Base-by-base conservation (phyloP, 2,888 invertebrate species). In the Drosophila yooni region DNA sequence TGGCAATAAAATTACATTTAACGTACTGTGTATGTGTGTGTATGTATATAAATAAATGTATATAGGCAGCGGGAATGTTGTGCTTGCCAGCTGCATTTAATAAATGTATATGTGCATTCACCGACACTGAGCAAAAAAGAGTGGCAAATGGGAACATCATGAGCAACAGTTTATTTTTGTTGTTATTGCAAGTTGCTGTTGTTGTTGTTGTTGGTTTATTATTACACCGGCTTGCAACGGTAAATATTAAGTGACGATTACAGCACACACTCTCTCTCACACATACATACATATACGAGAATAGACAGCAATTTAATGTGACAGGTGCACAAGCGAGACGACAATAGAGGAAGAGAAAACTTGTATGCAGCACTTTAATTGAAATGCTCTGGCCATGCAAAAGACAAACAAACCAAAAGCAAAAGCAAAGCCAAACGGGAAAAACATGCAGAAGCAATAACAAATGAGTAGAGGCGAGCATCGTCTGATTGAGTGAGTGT, bases 331-430 rank as follows among this genome's bases (percentile, higher is more conserved):
- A 69, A 80, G 36, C 18, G 73, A 77, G 83, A 86, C 56, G 62
- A 63, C 68, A 54, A 67, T 79, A 84, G 62, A 90, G 90, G 84
- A 90, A 85, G 68, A 71, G 50, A 62, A 85, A 76, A 73, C 70
- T 82, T 76, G 69, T 59, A 65, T 76, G 81, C 89, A 76, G 78
- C 87, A 76, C 71, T 90, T 83, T 83, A 85, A 83, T 90, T 88
- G 77, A 81, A 90, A 77, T 67, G 74, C 79, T 67, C 57, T 54
- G 81, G 51, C 60, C 53, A 66, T 66, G 71, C 61, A 29, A 60
- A 66, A 74, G 61, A 56, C 54, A 73, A 73, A 66, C 64, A 76
- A 71, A 61, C 52, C 65, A 68, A 74, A 71, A 60, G 40, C 61
- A 63, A 76, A 70, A 46, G 46, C 46, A 46, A 46, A 46, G 15